Base-by-base conservation (phyloP, 2,888 invertebrate genomes). In the Meiosimyza platycephala region DNA sequence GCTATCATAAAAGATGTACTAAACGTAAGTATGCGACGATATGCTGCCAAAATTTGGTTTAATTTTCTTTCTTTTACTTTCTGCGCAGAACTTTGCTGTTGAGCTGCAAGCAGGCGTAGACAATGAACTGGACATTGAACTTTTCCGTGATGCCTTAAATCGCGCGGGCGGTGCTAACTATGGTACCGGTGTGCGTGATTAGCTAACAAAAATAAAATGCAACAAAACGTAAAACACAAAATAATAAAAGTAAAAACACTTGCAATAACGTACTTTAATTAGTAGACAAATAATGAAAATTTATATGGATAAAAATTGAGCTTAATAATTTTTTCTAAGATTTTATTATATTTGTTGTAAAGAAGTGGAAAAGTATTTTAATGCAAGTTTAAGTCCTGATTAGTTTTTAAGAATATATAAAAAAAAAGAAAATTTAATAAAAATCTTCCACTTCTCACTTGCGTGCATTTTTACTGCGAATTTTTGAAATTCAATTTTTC, bases 151-250 rank as follows among this genome's bases (percentile, higher is more conserved):
- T 72, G 91, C 91, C 75, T 86, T 94, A 81, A 91, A 90, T 80
- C 91, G 91, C 84, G 94, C 93, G 73, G 93, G 94, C 52, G 94
- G 94, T 77, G 94, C 94, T 71, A 93, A 94, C 87, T 94, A 94
- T 82, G 94, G 94, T 67, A 94, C 93, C 64, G 94, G 94, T 59
- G 89, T 92, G 79, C 89, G 93, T 83, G 92, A 92, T 66, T 80
- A 80, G 75, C 81, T 80, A 81, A 75, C 28, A 40, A 18, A 22
- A 67, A 57, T 13, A 57, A 55, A 18, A 22, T 57, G 18, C 7
- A 60, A 65, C 13, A 65, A 33, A 48, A 52, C 5, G 15, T 52
- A 62, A 62, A 54, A 54, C 13, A 59, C 13, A 67, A 66, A 66
- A 3, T n/a, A 62, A 54, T 13, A 67, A 62, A 13, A 40, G 33